Base-by-base conservation (phyloP, 2,888 invertebrate genomes). In the Macrosiphum euphorbiae region DNA sequence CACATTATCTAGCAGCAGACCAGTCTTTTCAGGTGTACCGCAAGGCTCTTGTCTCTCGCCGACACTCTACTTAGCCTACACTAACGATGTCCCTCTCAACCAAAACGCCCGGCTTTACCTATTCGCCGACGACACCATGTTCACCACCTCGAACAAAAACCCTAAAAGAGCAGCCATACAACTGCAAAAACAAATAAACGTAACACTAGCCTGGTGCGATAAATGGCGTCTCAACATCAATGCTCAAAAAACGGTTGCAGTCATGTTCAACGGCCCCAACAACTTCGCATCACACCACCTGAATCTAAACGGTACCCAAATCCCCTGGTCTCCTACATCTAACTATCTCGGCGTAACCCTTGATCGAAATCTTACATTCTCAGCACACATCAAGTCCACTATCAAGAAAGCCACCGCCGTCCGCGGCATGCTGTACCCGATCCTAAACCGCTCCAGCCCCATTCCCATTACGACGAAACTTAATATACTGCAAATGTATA, bases 51-150 rank as follows among this genome's bases (percentile, higher is more conserved):
- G 89, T 44, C 61, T 90, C 5, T 52, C 90, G 10, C 94, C 90
- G 8, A 55, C 61, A 5, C 47, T 92, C 2, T 92, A 87, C 16
- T 5, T 84, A 5, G 13, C 41, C 11, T 84, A 84, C 84, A 84
- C 35, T 0, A 84, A 61, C 7, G 92, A 92, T 44, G 44, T 92
- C 10, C 92, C 89, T 5, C 35, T 26, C 16, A 35, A 7, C 24
- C 28, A 28, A 5, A 89, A 84, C 28, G 67, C 89, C n/a, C 28
- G 4, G n/a, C 26, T 85, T 11, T 16, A 84, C 3, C 47, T 85
- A 28, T 93, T 93, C 13, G 93, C 90, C 3, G 93, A 93, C 55
- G 93, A 93, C 93, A 93, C 93, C 0, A 52, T 89, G 84, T n/a
- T 89, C 11, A 52, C 41, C 78, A 84, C 50, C n/a, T 26, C 4